phyloP scores from a whole-genome alignment of 2,113 vertebrate genomes.

The Oceanodroma tethys region DNA sequence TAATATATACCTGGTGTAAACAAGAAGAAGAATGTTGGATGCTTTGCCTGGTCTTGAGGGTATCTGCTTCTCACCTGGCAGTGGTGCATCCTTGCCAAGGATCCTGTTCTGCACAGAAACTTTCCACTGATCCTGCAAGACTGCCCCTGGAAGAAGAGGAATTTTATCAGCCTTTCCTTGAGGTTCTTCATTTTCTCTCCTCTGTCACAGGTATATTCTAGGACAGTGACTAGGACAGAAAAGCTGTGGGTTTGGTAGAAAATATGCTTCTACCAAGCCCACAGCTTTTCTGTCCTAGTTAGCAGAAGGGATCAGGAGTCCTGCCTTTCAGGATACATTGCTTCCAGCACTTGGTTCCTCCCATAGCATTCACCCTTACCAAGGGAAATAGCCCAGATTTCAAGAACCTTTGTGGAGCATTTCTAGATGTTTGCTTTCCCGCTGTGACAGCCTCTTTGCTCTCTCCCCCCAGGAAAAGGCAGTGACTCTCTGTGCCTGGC shows the following conservation, averaged over 20 bases:
- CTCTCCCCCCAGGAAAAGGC: not conserved
- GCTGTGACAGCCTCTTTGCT: not conserved
- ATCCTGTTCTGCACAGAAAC: not conserved
- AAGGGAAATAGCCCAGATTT: not conserved
- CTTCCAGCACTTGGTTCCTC: not conserved
- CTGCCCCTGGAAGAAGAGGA: not conserved
- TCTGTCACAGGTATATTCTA: not conserved
- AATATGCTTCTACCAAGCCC: not conserved
- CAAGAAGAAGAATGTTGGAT: not conserved
- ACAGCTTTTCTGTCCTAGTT: not conserved
- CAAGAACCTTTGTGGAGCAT: not conserved
- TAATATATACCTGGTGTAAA: not conserved
- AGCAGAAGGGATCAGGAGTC: not conserved
- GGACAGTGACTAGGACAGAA: not conserved
- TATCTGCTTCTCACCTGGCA: not conserved
- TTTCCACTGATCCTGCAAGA: not conserved
- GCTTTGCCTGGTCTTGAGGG: not conserved
- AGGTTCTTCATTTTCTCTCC: not conserved
- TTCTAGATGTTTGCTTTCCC: not conserved
- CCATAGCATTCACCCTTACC: not conserved
- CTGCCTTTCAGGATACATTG: not conserved
- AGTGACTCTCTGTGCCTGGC: not conserved
- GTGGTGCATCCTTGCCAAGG: not conserved
- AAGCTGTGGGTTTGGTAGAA: not conserved
- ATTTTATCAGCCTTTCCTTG: not conserved